phyloP scores from a whole-genome alignment of 2,113 vertebrate genomes.

The Gambusia holbrooki region DNA sequence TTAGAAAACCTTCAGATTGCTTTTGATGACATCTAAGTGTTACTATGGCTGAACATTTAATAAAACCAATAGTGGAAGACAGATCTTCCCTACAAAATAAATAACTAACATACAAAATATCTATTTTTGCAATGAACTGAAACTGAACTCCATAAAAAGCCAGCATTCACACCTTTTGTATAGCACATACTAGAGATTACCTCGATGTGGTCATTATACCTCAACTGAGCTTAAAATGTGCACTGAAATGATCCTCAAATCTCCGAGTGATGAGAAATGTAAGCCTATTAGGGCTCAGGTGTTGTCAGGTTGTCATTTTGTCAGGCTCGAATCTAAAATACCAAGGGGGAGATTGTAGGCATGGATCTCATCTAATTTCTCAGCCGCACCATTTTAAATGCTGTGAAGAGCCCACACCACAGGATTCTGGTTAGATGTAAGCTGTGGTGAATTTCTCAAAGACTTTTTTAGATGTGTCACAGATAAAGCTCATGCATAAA shows the following conservation, averaged over 20 bases:
- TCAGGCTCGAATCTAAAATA: constrained; percentile 40
- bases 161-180: not conserved
- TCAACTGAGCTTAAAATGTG: constrained; percentile 14
- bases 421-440: constrained; percentile 23
- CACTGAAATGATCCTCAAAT: constrained; percentile 12
- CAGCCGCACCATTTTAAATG: constrained; percentile 37
- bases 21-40: not conserved
- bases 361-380: constrained; percentile 34
- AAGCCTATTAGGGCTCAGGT: constrained; percentile 25
- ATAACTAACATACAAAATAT: not conserved
- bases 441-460: constrained; percentile 38
- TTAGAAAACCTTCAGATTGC: not conserved
- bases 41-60: not conserved
- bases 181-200: not conserved
- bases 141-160: not conserved
- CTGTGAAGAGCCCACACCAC: constrained; percentile 31
- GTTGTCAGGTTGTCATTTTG: constrained; percentile 21
- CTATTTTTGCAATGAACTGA: not conserved
- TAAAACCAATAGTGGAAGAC: not conserved
- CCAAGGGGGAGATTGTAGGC: constrained; percentile 18
- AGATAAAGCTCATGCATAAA: constrained; percentile 64
- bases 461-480: constrained; percentile 59
- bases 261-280: constrained; percentile 22
- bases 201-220: constrained; percentile 7
- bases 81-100: not conserved